These are phyloP conservation scores for Cacoxenus indagator DNA, from an alignment of 2,888 invertebrate genomes.

Conservation along the genomic window DNA sequence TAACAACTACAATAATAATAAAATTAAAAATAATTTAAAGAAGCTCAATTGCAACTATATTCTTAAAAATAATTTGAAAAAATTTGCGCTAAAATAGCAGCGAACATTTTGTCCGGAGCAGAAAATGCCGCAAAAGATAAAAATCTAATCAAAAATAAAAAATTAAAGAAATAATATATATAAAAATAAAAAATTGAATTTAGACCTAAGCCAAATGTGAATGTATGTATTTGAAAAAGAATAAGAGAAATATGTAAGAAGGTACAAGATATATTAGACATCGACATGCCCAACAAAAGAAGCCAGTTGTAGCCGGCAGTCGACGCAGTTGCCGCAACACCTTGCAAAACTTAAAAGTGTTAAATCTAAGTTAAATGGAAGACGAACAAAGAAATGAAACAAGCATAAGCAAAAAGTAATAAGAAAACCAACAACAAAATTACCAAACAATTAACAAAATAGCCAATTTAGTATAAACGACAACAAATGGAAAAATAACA, in stretches of 20 bases:
- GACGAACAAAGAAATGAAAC: conserved; percentile 6
- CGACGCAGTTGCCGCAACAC: background rate
- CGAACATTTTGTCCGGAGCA: background rate
- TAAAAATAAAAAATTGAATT: background rate
- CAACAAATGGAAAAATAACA: conserved; percentile 34
- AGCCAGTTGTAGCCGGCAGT: background rate
- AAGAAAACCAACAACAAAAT: conserved; percentile 36
- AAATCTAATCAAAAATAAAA: background rate
- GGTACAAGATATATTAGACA: conserved; percentile 5
- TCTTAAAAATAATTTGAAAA: conserved; percentile 19
- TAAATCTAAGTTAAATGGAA: conserved; percentile 6
- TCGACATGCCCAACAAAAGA: background rate
- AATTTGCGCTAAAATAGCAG: conserved; percentile 9
- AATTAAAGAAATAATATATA: background rate
- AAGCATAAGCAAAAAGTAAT: conserved; percentile 25
- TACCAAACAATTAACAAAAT: conserved; percentile 8
- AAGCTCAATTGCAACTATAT: conserved; percentile 16
- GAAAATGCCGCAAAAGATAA: background rate
- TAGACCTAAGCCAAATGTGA: conserved; percentile 17
- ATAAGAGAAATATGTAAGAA: conserved; percentile 41
- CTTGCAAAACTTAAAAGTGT: background rate
- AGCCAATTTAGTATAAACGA: conserved; percentile 56
- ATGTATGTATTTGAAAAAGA: conserved; percentile 48
- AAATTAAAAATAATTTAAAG: conserved; percentile 12
- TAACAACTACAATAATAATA: conserved; percentile 27